A percentile compares a stretch with the other conserved stretches of the same genome.
Evolutionary conservation across 2,888 invertebrate species (phyloP).

Genomic region (Nudaria mundana): DNA sequence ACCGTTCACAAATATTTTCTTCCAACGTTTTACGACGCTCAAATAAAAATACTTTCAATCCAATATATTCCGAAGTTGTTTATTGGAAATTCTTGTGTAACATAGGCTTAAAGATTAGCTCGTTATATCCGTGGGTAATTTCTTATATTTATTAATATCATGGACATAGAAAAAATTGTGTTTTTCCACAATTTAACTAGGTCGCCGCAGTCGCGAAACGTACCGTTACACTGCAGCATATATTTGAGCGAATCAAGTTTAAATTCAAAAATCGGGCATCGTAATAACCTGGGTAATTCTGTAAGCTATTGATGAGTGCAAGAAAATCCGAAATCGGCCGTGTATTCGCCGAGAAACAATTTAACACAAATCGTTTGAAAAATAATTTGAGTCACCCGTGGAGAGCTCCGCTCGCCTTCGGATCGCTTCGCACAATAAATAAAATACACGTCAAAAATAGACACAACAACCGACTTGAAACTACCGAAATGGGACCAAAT

Average conservation of each 20-base stretch:
- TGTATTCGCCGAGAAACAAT: too few relatives aligned
- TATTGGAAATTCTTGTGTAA: constrained; percentile 31
- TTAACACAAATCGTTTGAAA: too few relatives aligned
- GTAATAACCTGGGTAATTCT: not conserved
- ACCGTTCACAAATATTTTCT: constrained; percentile 6
- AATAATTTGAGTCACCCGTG: too few relatives aligned
- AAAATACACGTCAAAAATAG: too few relatives aligned
- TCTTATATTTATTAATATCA: constrained; percentile 33
- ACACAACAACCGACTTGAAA: too few relatives aligned
- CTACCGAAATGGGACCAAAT: too few relatives aligned
- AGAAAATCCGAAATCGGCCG: too few relatives aligned
- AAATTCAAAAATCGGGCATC: constrained; percentile 18
- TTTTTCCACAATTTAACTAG: constrained; percentile 48
- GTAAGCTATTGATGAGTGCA: too few relatives aligned
- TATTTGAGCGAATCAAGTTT: constrained; percentile 44
- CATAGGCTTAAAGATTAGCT: constrained; percentile 36
- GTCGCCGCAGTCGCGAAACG: too few relatives aligned
- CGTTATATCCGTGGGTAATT: constrained; percentile 28
- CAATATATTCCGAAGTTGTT: constrained; percentile 30
- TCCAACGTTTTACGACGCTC: constrained; percentile 2
- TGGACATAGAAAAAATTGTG: constrained; percentile 48
- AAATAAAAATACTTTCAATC: constrained; percentile 9
- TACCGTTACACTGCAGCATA: constrained; percentile 50
- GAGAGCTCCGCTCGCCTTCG: too few relatives aligned
- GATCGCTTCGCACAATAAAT: too few relatives aligned